These are phyloP conservation scores for Mobula birostris DNA, from an alignment of 2,113 vertebrate species.

Conservation along the genomic window DNA sequence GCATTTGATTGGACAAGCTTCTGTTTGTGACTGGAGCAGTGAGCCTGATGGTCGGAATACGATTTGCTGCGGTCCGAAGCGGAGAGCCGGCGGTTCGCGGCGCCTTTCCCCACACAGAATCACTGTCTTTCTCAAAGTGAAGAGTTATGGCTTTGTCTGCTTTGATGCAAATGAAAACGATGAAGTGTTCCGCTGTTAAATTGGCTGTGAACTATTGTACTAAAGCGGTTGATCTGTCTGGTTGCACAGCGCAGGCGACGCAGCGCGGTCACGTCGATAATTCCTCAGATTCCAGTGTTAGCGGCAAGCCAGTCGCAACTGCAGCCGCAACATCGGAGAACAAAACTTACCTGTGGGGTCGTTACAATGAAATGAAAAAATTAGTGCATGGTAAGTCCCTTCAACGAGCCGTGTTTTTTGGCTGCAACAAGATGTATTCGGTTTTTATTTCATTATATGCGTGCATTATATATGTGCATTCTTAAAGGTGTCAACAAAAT, in stretches of 20 bases:
- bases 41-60: not conserved
- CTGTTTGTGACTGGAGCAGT: not conserved
- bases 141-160: not conserved
- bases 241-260: not conserved
- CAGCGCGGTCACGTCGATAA: not conserved
- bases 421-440: not conserved
- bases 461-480: too few species aligned
- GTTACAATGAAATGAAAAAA: slow-evolving; percentile 67
- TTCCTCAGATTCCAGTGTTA: not conserved
- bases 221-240: not conserved
- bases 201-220: not conserved
- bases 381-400: slow-evolving; percentile 62
- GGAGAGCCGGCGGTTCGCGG: not conserved
- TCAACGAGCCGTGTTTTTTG: not conserved
- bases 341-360: slow-evolving; percentile 59
- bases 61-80: not conserved
- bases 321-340: slow-evolving; percentile 46
- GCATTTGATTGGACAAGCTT: not conserved
- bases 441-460: too few species aligned
- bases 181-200: not conserved
- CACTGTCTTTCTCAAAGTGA: not conserved
- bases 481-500: too few species aligned
- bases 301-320: slow-evolving; percentile 41
- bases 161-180: not conserved
- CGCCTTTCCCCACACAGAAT: too few species aligned